phyloP scores from a whole-genome alignment of 1,140 invertebrate genomes.

The Carposina sasakii region DNA sequence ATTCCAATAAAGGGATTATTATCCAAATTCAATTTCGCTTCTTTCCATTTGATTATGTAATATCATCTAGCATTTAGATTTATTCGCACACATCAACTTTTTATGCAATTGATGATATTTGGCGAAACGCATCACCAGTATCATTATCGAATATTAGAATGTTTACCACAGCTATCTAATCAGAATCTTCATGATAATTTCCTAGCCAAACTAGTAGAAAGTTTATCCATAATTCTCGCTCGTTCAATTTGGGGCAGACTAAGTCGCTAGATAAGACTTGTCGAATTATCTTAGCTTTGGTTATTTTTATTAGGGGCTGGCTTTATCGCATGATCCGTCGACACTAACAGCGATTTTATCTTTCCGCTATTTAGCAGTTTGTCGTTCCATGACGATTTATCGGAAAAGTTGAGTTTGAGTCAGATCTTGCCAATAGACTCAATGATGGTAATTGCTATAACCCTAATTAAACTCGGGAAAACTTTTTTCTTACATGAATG shows the following conservation, averaged over 20 bases:
- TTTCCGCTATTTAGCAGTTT: constrained; percentile 34
- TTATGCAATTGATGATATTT: no score
- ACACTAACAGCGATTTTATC: constrained; percentile 50
- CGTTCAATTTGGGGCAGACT: constrained; percentile 60
- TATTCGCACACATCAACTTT: no score
- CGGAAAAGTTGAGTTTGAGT: constrained; percentile 4
- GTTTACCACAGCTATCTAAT: constrained; percentile 57
- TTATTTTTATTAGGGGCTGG: constrained; percentile 54
- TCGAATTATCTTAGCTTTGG: constrained; percentile 59
- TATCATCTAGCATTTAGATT: no score
- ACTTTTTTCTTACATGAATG: no score
- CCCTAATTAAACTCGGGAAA: no score
- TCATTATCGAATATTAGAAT: no score
- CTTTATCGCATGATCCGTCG: constrained; percentile 55
- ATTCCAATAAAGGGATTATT: constrained; percentile 28
- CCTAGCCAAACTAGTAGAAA: constrained; percentile 54
- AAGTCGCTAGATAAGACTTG: constrained; percentile 55
- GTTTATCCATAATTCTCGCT: constrained; percentile 63
- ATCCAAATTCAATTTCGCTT: no score
- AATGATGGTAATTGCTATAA: no score
- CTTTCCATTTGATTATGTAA: neutral
- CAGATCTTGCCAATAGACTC: no score
- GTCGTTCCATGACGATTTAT: constrained; percentile 22
- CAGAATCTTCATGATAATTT: constrained; percentile 62
- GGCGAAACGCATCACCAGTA: no score